Evolutionary conservation across 2,113 vertebrate genomes (phyloP), one percentile per base, ranked within the genome.

Genomic region (Cnemophilus loriae): DNA sequence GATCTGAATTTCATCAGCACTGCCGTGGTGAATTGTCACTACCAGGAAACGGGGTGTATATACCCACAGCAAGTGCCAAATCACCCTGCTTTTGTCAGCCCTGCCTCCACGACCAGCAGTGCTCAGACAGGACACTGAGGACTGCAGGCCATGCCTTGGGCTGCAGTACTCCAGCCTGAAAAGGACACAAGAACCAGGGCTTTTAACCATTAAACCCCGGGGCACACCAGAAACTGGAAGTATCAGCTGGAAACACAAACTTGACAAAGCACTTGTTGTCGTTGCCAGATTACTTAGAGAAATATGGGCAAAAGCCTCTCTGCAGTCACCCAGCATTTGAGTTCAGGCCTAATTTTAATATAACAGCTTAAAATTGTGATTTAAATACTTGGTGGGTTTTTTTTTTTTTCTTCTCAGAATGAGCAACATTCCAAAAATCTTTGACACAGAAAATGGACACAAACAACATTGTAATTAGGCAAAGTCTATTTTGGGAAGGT

Each of bases 401-500:
- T 84, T 96, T 95, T 21, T 30, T 80, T 97, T 94, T 90, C 63
- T 93, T 69, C 88, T 83, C 71, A 85, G 87, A 94, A 92, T 35
- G 46, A 91, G 57, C 53, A 70, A 65, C 50, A 94, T 97, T 97
- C 88, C 82, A 77, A 75, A 90, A 75, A 86, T 46, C 65, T 69
- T 90, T 97, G 79, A 49, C 71, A 59, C 37, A 73, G 77, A 86
- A 90, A 91, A 86, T 63, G 63, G 80, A 76, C 35, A 70, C 61
- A 79, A 97, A 78, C 77, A 75, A n/a, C 83, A 56, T 67, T 57
- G 79, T 64, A 94, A 96, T 94, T 91, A 96, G 89, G 76, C 76
- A 85, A 90, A 80, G 42, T 63, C 91, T 81, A 77, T 96, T 96
- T 94, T 94, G 89, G 71, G 80, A 96, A 94, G 90, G 93, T 87